These are phyloP conservation scores for Clusia tigrina DNA, from an alignment of 2,888 invertebrate genomes.

Conservation along the genomic window DNA sequence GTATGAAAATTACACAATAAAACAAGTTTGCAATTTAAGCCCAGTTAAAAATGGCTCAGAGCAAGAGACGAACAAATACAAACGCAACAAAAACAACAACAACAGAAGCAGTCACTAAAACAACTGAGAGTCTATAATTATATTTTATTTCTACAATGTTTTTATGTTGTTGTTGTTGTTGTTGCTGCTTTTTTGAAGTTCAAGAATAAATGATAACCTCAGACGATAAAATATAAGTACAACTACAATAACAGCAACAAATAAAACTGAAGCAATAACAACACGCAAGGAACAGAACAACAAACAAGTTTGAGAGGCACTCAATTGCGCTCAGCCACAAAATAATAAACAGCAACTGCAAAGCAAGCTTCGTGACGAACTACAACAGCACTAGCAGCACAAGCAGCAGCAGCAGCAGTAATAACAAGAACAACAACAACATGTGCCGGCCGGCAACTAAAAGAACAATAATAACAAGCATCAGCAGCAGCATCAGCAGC, in stretches of 20 bases:
- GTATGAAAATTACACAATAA: too few relatives aligned
- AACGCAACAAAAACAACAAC: slow-evolving; percentile 3
- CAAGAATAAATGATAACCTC: neutral
- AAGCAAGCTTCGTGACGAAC: too few relatives aligned
- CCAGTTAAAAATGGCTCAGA: neutral
- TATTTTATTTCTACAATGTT: too few relatives aligned
- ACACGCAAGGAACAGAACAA: neutral
- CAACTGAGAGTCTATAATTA: too few relatives aligned
- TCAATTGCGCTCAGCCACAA: neutral
- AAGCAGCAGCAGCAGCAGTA: neutral
- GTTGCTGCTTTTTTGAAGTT: neutral
- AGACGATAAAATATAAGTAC: too few relatives aligned
- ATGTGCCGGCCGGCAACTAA: neutral
- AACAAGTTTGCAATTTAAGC: neutral
- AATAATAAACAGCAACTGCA: neutral
- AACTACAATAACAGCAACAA: slow-evolving; percentile 9
- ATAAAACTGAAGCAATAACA: neutral
- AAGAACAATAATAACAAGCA: too few relatives aligned
- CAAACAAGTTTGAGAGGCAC: neutral
- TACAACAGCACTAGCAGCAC: neutral
- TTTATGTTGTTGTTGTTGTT: neutral
- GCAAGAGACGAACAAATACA: neutral
- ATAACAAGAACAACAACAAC: neutral
- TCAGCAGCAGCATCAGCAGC: too few relatives aligned
- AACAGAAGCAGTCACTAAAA: neutral